Base-by-base conservation (phyloP, 2,888 invertebrate species). In the Ennomos erosarius region DNA sequence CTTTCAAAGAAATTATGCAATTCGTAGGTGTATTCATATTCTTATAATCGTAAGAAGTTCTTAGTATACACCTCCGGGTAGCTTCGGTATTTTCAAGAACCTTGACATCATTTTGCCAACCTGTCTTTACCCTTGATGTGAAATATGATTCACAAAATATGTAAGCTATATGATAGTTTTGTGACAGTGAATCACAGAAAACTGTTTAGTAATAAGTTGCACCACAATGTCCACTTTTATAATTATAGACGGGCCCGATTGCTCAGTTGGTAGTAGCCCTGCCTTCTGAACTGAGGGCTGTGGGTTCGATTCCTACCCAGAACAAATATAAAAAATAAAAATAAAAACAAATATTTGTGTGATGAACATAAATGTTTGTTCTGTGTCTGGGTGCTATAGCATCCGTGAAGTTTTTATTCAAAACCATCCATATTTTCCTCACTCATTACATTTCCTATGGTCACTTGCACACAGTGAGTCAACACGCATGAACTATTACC, bases 401-500 rank as follows among this genome's bases (percentile, higher is more conserved):
- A 26, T 6, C 26, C 26, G 6, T 5, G 26, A 26, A 26, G 4
- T 4, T 6, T 0, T 26, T 4, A 26, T 26, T 26, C 26, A 26
- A 4, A 16, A n/a, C 13, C 37, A 44, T 44, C 33, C 12, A 34
- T 6, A 9, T 39, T 45, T n/a, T 36, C 33, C 38, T 13, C 35
- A 47, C 9, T 36, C 16, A 47, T 46, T 33, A 40, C 44, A 53
- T 54, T 54, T 26, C 16, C 6, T 36, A 33, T 11, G 42, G n/a
- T 34, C 39, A 39, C 16, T 26, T 9, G 12, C 39, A 43, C 50
- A 45, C 42, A 49, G 46, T 50, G 40, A 57, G 43, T 57, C 57
- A 57, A 54, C 49, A 54, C 12, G 26, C 16, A 2, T 34, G 11
- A 11, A 54, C 53, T 54, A 49, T 56, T 49, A 52, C 48, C 51